Conservation (phyloP, 2,888 invertebrate genomes). For the Leptinotarsa juncta region DNA sequence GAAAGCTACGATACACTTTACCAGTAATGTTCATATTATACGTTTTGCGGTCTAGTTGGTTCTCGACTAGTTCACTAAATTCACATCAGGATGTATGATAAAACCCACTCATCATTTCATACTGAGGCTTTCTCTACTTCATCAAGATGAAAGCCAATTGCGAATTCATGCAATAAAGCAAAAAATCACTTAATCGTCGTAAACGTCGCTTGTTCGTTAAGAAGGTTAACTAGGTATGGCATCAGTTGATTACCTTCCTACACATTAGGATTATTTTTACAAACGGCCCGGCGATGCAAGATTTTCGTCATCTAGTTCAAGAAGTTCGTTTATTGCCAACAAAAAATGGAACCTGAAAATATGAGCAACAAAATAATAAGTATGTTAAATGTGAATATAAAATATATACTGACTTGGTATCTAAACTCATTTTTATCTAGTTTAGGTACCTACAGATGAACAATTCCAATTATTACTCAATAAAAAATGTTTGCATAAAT, state of each 20-base stretch:
- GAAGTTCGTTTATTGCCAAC: not conserved
- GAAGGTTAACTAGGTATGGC: not conserved
- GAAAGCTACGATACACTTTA: not conserved
- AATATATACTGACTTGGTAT: too few species aligned
- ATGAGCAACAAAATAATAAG: too few species aligned
- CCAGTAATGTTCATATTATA: not conserved
- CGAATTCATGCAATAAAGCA: not conserved
- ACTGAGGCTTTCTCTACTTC: conserved; percentile 11
- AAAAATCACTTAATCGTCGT: not conserved
- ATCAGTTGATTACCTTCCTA: conserved; percentile 6
- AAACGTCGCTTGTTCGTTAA: not conserved
- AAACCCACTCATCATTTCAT: conserved; percentile 11
- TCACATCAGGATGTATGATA: not conserved
- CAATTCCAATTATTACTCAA: too few species aligned
- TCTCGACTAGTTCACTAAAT: not conserved
- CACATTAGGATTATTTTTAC: not conserved
- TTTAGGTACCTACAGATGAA: too few species aligned
- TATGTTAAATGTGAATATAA: too few species aligned
- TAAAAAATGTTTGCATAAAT: too few species aligned
- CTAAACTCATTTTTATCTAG: too few species aligned
- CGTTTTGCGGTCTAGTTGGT: not conserved
- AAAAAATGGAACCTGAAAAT: too few species aligned
- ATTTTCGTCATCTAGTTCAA: not conserved
- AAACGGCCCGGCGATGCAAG: not conserved
- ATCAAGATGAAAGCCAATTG: conserved; percentile 16